These are phyloP conservation scores for Scaptomyza flava DNA, from an alignment of 2,888 invertebrate species.

Conservation along the genomic window DNA sequence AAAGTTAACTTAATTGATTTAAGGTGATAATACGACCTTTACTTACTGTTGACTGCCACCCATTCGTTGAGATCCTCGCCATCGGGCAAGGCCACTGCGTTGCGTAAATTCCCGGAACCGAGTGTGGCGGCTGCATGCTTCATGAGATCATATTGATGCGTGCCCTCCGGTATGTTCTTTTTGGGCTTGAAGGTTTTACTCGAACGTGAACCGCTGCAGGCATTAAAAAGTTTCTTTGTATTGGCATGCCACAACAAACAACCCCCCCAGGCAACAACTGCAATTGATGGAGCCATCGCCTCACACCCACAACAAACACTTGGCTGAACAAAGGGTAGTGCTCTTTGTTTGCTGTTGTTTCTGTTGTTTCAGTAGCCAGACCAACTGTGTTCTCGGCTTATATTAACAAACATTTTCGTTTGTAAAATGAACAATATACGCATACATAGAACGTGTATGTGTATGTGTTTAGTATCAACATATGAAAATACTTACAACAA, in stretches of 20 bases:
- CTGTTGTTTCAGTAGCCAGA: constrained; percentile 27
- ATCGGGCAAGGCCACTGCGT: constrained; percentile 98
- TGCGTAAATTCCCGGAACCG: constrained; percentile 97
- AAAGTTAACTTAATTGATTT: neutral
- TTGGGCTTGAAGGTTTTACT: constrained; percentile 99
- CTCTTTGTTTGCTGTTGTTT: constrained; percentile 48
- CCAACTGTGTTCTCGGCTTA: constrained; percentile 22
- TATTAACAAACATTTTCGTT: constrained; percentile 13
- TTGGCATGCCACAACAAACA: constrained; percentile 39
- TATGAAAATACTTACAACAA: constrained; percentile 82
- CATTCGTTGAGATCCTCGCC: constrained; percentile 99
- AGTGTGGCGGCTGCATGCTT: constrained; percentile 99
- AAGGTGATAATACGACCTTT: neutral
- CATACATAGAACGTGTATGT: neutral
- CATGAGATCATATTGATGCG: constrained; percentile 99
- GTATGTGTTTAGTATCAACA: constrained; percentile 14
- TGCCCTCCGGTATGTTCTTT: constrained; percentile 99
- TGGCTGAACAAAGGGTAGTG: constrained; percentile 42
- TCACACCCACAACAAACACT: constrained; percentile 30
- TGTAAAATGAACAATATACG: constrained; percentile 27
- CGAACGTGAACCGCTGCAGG: constrained; percentile 87
- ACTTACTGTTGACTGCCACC: constrained; percentile 99
- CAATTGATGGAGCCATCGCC: constrained; percentile 16
- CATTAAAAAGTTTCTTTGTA: constrained; percentile 26
- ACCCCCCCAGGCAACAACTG: constrained; percentile 17